Percentiles rank a stretch among this genome's conserved stretches.
Evolutionary conservation across 2,113 vertebrate genomes (phyloP).

Genomic region (Pagrus major): DNA sequence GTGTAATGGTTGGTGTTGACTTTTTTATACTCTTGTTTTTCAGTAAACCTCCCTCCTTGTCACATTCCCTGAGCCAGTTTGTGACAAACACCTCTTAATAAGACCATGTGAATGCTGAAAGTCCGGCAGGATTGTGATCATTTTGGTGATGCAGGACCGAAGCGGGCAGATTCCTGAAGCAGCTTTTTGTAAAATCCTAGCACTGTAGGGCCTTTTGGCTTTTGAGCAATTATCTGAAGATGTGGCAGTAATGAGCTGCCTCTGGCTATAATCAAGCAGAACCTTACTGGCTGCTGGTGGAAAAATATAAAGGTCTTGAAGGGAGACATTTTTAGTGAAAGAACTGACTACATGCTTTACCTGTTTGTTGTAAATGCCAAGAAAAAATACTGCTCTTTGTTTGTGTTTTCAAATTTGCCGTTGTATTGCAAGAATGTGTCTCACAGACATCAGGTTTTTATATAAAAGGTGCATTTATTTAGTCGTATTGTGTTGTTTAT

Average conservation of each 20-base stretch:
- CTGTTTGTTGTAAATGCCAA: slow-evolving; percentile 13
- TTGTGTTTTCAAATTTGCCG: background rate
- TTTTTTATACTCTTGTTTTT: too few relatives aligned
- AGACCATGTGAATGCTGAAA: background rate
- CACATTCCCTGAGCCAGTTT: too few relatives aligned
- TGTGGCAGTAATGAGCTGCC: slow-evolving; percentile 46
- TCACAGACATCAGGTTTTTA: background rate
- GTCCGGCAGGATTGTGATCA: background rate
- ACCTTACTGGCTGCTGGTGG: slow-evolving; percentile 14
- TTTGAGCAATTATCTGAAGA: slow-evolving; percentile 48
- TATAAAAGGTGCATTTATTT: background rate
- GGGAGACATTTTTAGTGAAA: background rate
- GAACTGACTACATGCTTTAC: background rate
- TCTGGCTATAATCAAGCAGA: slow-evolving; percentile 39
- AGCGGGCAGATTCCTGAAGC: slow-evolving; percentile 3
- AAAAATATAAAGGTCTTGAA: slow-evolving; percentile 2
- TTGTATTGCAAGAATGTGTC: background rate
- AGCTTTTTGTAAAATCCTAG: slow-evolving; percentile 4
- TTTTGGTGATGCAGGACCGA: background rate
- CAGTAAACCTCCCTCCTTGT: too few relatives aligned
- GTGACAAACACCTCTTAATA: too few relatives aligned
- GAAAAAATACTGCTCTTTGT: background rate
- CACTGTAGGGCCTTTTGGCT: slow-evolving; percentile 32
- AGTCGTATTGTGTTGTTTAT: background rate
- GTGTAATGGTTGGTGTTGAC: too few relatives aligned